phyloP scores from a whole-genome alignment of 2,888 invertebrate genomes.

The Xestia c-nigrum region DNA sequence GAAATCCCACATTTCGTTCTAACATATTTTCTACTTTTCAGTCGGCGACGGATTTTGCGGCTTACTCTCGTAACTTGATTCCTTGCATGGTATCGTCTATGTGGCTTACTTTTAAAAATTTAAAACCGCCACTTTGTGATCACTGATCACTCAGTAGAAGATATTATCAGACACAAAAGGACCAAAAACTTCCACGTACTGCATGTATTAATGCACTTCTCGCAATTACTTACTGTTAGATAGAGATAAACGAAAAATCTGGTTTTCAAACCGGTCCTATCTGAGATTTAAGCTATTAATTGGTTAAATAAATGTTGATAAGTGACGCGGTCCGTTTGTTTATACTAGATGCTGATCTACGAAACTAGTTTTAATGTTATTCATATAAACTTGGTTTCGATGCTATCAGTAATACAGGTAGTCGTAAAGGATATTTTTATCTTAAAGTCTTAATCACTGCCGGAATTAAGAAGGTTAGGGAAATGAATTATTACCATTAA shows the following conservation, averaged over 20 bases:
- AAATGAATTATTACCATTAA: constrained; percentile 35
- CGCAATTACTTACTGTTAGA: constrained; percentile 10
- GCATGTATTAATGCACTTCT: neutral
- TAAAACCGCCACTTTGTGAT: neutral
- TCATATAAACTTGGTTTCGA: constrained; percentile 53
- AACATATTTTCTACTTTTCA: neutral
- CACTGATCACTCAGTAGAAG: neutral
- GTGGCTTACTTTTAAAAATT: neutral
- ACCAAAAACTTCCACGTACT: neutral
- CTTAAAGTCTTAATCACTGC: constrained; percentile 36
- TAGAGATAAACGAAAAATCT: neutral
- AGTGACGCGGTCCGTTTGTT: constrained; percentile 57
- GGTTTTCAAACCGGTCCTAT: constrained; percentile 3
- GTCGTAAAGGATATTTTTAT: constrained; percentile 56
- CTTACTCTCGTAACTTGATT: neutral
- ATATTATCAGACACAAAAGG: neutral
- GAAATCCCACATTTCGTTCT: neutral
- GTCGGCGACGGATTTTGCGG: neutral
- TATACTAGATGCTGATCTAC: constrained; percentile 43
- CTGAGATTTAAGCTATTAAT: constrained; percentile 30
- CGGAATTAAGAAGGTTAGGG: constrained; percentile 16
- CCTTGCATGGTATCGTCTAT: neutral
- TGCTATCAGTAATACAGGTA: constrained; percentile 57
- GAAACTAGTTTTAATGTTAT: constrained; percentile 58
- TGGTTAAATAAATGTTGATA: constrained; percentile 45